Percentiles rank a stretch among this genome's conserved stretches.
These are phyloP conservation scores for Lordiphosa fenestrarum DNA, from an alignment of 2,888 invertebrate genomes.

Conservation along the genomic window DNA sequence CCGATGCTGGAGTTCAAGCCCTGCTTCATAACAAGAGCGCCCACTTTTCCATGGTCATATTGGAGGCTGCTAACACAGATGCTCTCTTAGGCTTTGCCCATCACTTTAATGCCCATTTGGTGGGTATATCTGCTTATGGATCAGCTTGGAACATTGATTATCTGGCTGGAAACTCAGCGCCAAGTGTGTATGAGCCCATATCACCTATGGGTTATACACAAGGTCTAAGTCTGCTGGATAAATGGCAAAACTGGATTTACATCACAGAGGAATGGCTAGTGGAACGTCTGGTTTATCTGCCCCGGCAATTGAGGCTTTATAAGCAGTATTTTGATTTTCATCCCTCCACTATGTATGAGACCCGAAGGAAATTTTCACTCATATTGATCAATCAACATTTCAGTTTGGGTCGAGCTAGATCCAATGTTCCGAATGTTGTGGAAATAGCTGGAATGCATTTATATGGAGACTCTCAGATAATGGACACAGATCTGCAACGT, in stretches of 20 bases:
- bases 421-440: slow-evolving; percentile 49
- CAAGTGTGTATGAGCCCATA: slow-evolving; percentile 15
- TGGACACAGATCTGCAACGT: slow-evolving; percentile 37
- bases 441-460: slow-evolving; percentile 62
- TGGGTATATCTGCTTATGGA: slow-evolving; percentile 46
- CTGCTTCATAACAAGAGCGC: slow-evolving; percentile 19
- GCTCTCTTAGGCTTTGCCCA: slow-evolving; percentile 66
- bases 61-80: slow-evolving; percentile 45
- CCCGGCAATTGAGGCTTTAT: neutral
- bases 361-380: slow-evolving; percentile 55
- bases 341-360: slow-evolving; percentile 21
- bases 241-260: slow-evolving; percentile 1
- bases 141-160: slow-evolving; percentile 37
- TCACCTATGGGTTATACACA: neutral
- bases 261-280: slow-evolving; percentile 12
- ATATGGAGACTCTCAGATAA: slow-evolving; percentile 3
- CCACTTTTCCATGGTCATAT: slow-evolving; percentile 17
- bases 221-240: neutral
- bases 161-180: slow-evolving; percentile 34
- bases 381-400: slow-evolving; percentile 67
- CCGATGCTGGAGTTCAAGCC: slow-evolving; percentile 21
- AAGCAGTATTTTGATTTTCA: slow-evolving; percentile 24
- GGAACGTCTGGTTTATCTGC: slow-evolving; percentile 6
- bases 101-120: slow-evolving; percentile 51
- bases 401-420: slow-evolving; percentile 43